Conservation (phyloP, 2,113 vertebrate genomes). For the Narcine bancroftii region DNA sequence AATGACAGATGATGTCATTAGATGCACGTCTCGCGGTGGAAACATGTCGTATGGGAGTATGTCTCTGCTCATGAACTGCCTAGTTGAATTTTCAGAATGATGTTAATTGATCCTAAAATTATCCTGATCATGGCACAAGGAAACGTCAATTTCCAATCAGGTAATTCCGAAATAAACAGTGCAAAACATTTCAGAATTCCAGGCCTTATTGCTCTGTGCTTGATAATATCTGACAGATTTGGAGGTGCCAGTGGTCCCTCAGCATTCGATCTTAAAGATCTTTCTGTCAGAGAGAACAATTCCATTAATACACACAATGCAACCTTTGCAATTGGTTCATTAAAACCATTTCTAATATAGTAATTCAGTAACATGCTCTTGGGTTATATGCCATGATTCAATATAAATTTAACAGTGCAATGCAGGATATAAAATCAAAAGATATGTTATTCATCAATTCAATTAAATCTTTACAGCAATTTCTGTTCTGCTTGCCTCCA, state of each 20-base stretch:
- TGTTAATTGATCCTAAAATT: too few species aligned
- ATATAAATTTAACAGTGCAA: neutral
- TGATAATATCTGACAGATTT: neutral
- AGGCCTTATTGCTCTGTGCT: neutral
- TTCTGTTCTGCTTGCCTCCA: too few species aligned
- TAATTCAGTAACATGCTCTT: conserved; percentile 6
- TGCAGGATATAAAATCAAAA: conserved; percentile 16
- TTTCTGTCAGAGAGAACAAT: neutral
- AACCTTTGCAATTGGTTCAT: neutral
- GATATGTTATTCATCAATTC: conserved; percentile 23
- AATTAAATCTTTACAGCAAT: too few species aligned
- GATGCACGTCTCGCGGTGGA: too few species aligned
- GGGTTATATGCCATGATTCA: conserved; percentile 4
- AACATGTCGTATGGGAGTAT: too few species aligned
- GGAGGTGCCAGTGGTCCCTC: neutral
- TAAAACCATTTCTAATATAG: neutral
- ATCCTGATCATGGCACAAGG: too few species aligned
- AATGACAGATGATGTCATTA: too few species aligned
- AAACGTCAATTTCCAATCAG: too few species aligned
- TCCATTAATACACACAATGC: neutral
- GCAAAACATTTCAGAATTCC: too few species aligned
- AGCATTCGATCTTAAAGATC: neutral
- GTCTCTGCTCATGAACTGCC: too few species aligned
- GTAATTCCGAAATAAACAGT: too few species aligned
- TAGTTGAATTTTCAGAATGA: too few species aligned